A percentile compares a stretch with the other conserved stretches of the same genome.
Conservation (phyloP, 2,888 invertebrate species). For the Caenorhabditis parvicauda region DNA sequence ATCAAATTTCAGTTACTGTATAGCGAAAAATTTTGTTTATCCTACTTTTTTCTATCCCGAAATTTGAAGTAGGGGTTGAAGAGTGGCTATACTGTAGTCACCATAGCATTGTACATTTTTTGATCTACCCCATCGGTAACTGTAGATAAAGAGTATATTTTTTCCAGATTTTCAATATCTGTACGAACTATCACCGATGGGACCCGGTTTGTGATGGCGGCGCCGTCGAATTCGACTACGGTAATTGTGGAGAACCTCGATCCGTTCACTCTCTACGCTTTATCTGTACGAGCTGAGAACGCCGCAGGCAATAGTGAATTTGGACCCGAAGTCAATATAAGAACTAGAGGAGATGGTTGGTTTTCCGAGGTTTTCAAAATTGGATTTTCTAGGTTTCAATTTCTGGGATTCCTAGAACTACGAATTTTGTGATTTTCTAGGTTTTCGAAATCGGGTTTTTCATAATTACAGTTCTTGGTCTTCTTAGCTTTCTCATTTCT, state of each 20-base stretch:
- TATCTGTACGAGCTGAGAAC: conserved; percentile 56
- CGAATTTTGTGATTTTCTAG: background rate
- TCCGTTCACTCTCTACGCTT: conserved; percentile 39
- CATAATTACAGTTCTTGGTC: background rate
- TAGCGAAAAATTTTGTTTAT: too few relatives aligned
- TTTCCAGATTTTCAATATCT: conserved; percentile 17
- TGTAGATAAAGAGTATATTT: too few relatives aligned
- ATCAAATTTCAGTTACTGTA: too few relatives aligned
- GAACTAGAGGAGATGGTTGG: conserved; percentile 47
- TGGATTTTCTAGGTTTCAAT: conserved; percentile 5
- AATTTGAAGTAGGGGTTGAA: too few relatives aligned
- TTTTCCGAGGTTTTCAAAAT: too few relatives aligned
- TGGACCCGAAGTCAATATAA: conserved; percentile 50
- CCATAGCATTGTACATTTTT: too few relatives aligned
- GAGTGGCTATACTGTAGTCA: too few relatives aligned
- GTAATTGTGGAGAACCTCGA: conserved; percentile 46
- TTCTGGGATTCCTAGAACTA: background rate
- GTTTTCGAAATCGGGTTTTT: background rate
- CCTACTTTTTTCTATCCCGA: too few relatives aligned
- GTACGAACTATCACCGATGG: conserved; percentile 22
- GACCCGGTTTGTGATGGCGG: conserved; percentile 41
- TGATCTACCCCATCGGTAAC: too few relatives aligned
- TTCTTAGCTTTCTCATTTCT: too few relatives aligned
- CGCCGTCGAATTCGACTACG: conserved; percentile 47
- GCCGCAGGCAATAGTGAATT: conserved; percentile 55